Conservation (phyloP, 2,888 invertebrate genomes). For the Kuschelorhynchus macadamiae region DNA sequence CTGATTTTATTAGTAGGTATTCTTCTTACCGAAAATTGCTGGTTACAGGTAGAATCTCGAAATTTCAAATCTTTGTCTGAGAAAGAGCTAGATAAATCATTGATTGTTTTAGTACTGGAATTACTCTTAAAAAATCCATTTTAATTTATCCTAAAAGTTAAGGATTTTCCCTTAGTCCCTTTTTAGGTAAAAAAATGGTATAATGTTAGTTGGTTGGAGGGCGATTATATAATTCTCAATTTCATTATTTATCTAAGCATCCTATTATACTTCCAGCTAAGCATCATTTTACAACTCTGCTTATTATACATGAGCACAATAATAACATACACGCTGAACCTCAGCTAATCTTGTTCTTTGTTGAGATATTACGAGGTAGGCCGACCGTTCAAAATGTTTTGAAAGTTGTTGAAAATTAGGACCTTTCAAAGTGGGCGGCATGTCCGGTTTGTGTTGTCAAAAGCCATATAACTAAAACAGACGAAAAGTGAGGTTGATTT, state of each 20-base stretch:
- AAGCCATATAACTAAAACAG: too few species aligned
- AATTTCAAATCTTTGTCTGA: too few species aligned
- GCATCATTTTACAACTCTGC: slow-evolving; percentile 41
- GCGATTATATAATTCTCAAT: slow-evolving; percentile 35
- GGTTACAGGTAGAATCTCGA: too few species aligned
- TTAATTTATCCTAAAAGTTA: slow-evolving; percentile 25
- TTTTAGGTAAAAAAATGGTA: slow-evolving; percentile 39
- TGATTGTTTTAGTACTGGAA: too few species aligned
- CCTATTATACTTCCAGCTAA: slow-evolving; percentile 41
- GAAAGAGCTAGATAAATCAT: too few species aligned
- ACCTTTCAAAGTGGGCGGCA: too few species aligned
- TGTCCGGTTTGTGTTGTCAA: too few species aligned
- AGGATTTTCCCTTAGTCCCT: slow-evolving; percentile 32
- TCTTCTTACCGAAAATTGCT: too few species aligned
- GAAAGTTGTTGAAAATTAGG: too few species aligned
- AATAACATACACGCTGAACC: slow-evolving; percentile 47
- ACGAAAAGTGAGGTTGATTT: too few species aligned
- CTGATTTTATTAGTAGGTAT: too few species aligned
- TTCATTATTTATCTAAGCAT: slow-evolving; percentile 37
- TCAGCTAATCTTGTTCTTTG: slow-evolving; percentile 29
- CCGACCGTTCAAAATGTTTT: slow-evolving; percentile 27
- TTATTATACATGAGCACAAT: slow-evolving; percentile 43
- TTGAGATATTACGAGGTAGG: slow-evolving; percentile 44
- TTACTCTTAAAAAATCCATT: neutral
- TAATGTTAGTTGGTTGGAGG: slow-evolving; percentile 49